Evolutionary conservation across 1,140 invertebrate genomes (phyloP), one percentile per base, ranked within the genome.

Genomic region (Luehdorfia chinensis): DNA sequence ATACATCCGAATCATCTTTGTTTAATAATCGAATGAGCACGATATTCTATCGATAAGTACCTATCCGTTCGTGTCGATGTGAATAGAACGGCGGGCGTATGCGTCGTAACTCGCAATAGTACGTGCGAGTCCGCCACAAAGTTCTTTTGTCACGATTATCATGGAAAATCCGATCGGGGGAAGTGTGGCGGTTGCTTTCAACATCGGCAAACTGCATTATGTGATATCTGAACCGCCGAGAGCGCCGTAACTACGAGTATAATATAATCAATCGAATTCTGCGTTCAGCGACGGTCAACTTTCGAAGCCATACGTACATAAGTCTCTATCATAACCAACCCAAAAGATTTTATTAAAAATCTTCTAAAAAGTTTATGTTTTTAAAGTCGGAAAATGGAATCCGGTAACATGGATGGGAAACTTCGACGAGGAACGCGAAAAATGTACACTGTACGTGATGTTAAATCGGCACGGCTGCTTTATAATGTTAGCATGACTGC

Each of bases 91-190:
- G 56, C 45, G 25, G 47, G 44, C 52, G 69, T 62, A 59, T 75
- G 66, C 66, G 58, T 69, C 59, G 57, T 66, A 66, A 68, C 68
- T 78, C 56, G 51, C 52, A 66, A 73, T 69, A 67, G 62, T 75
- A 72, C 67, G 68, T 69, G 75, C 67, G 61, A 66, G 66, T 66
- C 63, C 64, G 66, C 50, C 59, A 62, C 69, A 76, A 79, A 83
- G 75, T 83, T 81, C 79, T 86, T 80, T 81, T 83, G 78, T 83
- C 75, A 70, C 71, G 72, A 80, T 83, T 84, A 83, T 80, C 80
- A 59, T 66, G 76, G 78, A 75, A 76, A 78, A 81, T 84, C 78
- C 80, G 79, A 87, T 84, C 79, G 70, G 63, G 68, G 74, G 72
- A 81, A 77, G 70, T 74, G 74, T 76, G 67, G 73, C 70, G 67